These are phyloP conservation scores for Hystrix cristata DNA, from an alignment of 2,113 vertebrate species.

Conservation along the genomic window DNA sequence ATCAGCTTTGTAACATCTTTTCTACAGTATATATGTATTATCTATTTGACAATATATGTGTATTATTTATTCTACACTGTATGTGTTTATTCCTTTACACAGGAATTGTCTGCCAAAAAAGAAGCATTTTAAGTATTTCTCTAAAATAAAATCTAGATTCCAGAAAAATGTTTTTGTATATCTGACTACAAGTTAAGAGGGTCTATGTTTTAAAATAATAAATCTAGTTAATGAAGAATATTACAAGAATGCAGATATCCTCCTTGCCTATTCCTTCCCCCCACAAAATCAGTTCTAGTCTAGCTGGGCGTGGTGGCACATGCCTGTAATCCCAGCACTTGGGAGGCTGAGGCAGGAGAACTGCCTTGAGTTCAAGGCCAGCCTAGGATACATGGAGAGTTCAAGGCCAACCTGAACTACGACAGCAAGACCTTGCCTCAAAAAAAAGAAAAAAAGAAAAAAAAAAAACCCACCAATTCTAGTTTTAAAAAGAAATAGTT, in stretches of 20 bases:
- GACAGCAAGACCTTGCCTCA: too few relatives aligned
- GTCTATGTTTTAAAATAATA: not conserved
- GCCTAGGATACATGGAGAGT: too few relatives aligned
- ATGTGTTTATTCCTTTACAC: not conserved
- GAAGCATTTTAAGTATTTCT: not conserved
- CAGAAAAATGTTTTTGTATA: not conserved
- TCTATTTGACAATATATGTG: not conserved
- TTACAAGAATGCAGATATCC: constrained; percentile 2
- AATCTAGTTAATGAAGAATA: constrained; percentile 49
- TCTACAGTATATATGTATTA: not conserved
- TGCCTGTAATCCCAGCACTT: too few relatives aligned
- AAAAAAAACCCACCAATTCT: not conserved
- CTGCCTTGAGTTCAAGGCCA: too few relatives aligned
- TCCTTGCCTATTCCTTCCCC: not conserved
- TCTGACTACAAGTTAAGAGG: not conserved
- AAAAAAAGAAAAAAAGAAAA: too few relatives aligned
- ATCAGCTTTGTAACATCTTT: not conserved
- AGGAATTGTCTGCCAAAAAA: not conserved
- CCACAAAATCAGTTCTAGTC: not conserved
- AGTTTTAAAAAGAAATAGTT: constrained; percentile 57
- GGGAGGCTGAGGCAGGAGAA: too few relatives aligned
- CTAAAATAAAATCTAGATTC: not conserved
- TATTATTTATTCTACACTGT: not conserved
- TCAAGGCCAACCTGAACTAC: too few relatives aligned
- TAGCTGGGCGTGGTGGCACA: too few relatives aligned